These are phyloP conservation scores for Cephus spinipes DNA, from an alignment of 2,888 invertebrate genomes.

Conservation along the genomic window DNA sequence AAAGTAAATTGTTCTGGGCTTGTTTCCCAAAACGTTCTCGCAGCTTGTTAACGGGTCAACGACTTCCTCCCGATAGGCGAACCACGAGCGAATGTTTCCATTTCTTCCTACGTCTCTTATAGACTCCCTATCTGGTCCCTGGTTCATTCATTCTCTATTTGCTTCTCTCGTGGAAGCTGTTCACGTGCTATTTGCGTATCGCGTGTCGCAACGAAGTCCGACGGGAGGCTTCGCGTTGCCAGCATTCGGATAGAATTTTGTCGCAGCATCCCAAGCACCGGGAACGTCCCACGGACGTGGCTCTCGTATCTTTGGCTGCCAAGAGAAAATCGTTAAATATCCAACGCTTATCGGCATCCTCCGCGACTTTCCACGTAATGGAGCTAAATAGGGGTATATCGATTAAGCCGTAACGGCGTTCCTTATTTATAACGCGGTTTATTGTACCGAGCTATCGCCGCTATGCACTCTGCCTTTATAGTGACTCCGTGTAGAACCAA, in stretches of 20 bases:
- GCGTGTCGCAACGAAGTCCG: not conserved
- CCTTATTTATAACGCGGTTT: constrained; percentile 29
- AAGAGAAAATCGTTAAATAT: not conserved
- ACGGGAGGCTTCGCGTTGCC: not conserved
- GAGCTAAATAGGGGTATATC: constrained; percentile 41
- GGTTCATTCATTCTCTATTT: not conserved
- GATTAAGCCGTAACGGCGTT: constrained; percentile 37
- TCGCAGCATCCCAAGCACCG: not conserved
- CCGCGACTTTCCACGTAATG: constrained; percentile 23
- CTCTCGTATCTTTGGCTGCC: not conserved
- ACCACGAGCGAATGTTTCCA: not conserved
- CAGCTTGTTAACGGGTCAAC: not conserved
- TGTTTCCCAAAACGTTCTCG: not conserved
- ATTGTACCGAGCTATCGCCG: not conserved
- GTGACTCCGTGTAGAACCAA: not conserved
- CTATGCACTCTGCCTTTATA: not conserved
- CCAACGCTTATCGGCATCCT: constrained; percentile 21
- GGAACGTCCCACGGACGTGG: not conserved
- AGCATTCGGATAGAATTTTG: not conserved
- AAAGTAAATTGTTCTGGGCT: not conserved
- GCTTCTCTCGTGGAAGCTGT: not conserved
- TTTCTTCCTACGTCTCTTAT: not conserved
- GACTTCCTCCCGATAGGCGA: not conserved
- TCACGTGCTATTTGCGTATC: constrained; percentile 3
- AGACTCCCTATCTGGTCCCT: not conserved